Evolutionary conservation across 2,888 invertebrate genomes (phyloP).

Genomic region (Diploptera punctata): DNA sequence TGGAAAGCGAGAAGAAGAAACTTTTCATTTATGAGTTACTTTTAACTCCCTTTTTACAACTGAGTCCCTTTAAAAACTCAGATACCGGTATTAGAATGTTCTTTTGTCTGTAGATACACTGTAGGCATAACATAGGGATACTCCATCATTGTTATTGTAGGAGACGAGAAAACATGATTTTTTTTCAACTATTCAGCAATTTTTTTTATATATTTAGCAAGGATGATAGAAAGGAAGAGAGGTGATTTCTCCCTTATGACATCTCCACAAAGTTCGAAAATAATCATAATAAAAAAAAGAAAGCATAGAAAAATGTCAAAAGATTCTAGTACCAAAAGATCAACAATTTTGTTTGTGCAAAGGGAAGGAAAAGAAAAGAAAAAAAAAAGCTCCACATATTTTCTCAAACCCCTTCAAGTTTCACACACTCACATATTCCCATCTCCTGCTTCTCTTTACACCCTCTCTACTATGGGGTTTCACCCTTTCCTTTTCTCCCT

Average conservation of each 20-base stretch:
- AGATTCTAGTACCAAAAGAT: slow-evolving; percentile 12
- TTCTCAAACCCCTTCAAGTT: not conserved
- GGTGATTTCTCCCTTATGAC: slow-evolving; percentile 21
- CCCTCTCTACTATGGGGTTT: not conserved
- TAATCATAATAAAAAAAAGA: no score
- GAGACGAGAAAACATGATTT: not conserved
- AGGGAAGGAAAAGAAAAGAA: not conserved
- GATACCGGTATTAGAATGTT: not conserved
- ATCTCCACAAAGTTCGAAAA: slow-evolving; percentile 4
- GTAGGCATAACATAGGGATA: not conserved
- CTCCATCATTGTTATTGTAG: not conserved
- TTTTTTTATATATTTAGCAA: slow-evolving; percentile 1
- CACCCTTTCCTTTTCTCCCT: slow-evolving; percentile 9
- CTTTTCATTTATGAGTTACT: no score
- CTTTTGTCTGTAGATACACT: not conserved
- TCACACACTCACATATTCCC: not conserved
- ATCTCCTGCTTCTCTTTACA: slow-evolving; percentile 2
- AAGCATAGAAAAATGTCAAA: slow-evolving; percentile 9
- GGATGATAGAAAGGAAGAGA: slow-evolving; percentile 15
- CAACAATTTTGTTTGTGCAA: slow-evolving; percentile 18
- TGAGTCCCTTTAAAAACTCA: not conserved
- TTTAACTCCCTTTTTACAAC: no score
- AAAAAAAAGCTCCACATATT: not conserved
- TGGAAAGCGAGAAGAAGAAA: no score
- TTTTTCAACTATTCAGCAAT: slow-evolving; percentile 6